Conservation (phyloP, 2,113 vertebrate genomes). For the Poicephalus meyeri region DNA sequence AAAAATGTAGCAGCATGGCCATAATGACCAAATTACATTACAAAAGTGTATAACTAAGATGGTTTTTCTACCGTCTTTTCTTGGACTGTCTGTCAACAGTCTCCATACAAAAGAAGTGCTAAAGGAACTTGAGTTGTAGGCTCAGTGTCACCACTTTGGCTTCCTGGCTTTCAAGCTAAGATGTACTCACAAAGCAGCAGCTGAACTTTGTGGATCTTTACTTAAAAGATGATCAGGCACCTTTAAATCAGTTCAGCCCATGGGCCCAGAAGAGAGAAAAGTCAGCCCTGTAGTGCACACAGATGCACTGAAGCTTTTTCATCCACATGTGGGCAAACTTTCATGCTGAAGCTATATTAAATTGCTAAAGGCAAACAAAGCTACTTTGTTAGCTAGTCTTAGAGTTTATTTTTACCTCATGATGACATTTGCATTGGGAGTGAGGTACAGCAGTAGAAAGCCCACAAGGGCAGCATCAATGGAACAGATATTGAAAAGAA, state of each 20-base stretch:
- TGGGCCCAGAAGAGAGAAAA: conserved; percentile 24
- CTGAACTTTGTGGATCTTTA: conserved; percentile 41
- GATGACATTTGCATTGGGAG: conserved; percentile 69
- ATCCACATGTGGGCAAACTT: conserved; percentile 44
- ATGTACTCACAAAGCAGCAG: conserved; percentile 19
- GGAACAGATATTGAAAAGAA: conserved; percentile 51
- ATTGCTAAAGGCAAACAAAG: conserved; percentile 68
- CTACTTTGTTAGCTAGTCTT: conserved; percentile 56
- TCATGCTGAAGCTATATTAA: conserved; percentile 59
- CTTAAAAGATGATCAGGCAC: conserved; percentile 56
- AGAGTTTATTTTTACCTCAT: conserved; percentile 65
- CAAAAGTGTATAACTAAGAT: neutral
- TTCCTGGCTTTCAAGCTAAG: conserved; percentile 14
- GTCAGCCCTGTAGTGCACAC: neutral
- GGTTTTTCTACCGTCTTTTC: neutral
- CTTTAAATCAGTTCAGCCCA: conserved; percentile 44
- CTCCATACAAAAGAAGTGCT: neutral
- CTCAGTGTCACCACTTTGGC: neutral
- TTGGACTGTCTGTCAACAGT: neutral
- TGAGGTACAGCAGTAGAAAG: conserved; percentile 36
- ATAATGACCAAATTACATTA: neutral
- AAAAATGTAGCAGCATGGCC: neutral
- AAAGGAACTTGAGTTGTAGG: neutral
- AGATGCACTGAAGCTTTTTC: conserved; percentile 35
- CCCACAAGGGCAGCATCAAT: conserved; percentile 41